These are phyloP conservation scores for Myrmecophaga tridactyla DNA, from an alignment of 2,113 vertebrate genomes.

Conservation along the genomic window DNA sequence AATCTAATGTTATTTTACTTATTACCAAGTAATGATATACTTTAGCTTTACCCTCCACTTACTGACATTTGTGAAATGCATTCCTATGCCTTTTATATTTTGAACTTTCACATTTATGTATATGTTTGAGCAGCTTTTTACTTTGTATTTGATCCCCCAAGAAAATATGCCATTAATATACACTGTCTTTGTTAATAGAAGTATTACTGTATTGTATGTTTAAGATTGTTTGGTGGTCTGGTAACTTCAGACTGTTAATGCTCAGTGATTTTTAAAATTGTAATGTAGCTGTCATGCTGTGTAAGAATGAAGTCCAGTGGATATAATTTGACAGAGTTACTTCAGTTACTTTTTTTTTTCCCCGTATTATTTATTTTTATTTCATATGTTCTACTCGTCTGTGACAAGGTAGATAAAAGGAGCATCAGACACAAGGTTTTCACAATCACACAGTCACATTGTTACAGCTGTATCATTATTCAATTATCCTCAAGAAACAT, in stretches of 20 bases:
- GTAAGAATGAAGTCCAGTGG: background rate
- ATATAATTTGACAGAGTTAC: background rate
- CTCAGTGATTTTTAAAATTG: background rate
- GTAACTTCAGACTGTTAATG: background rate
- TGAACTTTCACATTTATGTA: background rate
- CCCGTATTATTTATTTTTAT: no score
- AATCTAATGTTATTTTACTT: background rate
- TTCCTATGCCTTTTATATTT: background rate
- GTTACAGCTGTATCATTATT: no score
- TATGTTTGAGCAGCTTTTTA: no score
- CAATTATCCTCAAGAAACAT: no score
- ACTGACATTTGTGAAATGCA: background rate
- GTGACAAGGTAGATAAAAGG: no score
- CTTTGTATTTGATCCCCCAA: background rate
- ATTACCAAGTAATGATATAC: background rate
- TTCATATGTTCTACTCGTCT: no score
- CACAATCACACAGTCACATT: no score
- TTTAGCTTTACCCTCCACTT: background rate
- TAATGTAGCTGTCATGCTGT: background rate
- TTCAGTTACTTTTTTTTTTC: background rate
- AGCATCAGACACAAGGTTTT: no score
- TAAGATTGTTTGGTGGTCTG: background rate
- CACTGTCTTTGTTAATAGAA: constrained; percentile 54
- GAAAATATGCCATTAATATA: background rate
- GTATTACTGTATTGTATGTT: background rate